Conservation (phyloP, 2,888 invertebrate species). For the Pachydiplax longipennis region DNA sequence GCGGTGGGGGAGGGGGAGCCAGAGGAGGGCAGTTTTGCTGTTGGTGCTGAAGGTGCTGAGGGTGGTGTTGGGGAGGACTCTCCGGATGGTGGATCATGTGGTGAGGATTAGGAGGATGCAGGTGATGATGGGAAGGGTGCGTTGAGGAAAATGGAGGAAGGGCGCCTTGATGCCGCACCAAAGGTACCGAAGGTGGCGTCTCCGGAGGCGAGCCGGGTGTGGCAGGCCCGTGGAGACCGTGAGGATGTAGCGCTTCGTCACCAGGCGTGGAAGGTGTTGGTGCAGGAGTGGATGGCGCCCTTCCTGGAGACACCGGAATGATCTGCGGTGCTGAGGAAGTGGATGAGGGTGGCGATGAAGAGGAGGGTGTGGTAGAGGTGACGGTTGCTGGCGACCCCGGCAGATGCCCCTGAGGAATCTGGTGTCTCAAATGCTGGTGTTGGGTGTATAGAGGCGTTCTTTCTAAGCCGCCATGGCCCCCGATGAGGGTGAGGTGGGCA, state of each 20-base stretch:
- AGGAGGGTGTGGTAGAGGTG: slow-evolving; percentile 55
- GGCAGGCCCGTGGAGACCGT: slow-evolving; percentile 55
- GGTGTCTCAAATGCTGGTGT: slow-evolving; percentile 55
- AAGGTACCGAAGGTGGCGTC: slow-evolving; percentile 71
- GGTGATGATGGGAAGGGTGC: slow-evolving; percentile 47
- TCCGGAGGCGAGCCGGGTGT: slow-evolving; percentile 84
- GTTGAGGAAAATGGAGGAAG: slow-evolving; percentile 64
- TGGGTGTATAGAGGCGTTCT: slow-evolving; percentile 58
- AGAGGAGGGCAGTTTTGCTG: slow-evolving; percentile 50
- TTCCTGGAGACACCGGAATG: slow-evolving; percentile 48
- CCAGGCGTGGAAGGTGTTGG: slow-evolving; percentile 79
- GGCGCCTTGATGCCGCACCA: slow-evolving; percentile 52
- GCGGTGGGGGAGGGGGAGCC: slow-evolving; percentile 47
- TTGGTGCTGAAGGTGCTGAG: slow-evolving; percentile 59
- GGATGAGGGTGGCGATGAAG: slow-evolving; percentile 57
- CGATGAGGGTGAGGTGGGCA: slow-evolving; percentile 62
- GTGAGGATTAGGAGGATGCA: slow-evolving; percentile 47
- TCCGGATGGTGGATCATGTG: slow-evolving; percentile 46
- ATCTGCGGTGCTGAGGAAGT: slow-evolving; percentile 52
- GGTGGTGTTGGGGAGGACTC: slow-evolving; percentile 56
- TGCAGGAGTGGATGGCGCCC: slow-evolving; percentile 52
- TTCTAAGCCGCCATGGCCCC: slow-evolving; percentile 57
- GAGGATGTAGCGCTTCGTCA: slow-evolving; percentile 74
- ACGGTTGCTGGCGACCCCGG: slow-evolving; percentile 56
- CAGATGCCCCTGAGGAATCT: slow-evolving; percentile 55